Evolutionary conservation across 2,113 vertebrate genomes (phyloP).

Genomic region (Brevimyrus niger): DNA sequence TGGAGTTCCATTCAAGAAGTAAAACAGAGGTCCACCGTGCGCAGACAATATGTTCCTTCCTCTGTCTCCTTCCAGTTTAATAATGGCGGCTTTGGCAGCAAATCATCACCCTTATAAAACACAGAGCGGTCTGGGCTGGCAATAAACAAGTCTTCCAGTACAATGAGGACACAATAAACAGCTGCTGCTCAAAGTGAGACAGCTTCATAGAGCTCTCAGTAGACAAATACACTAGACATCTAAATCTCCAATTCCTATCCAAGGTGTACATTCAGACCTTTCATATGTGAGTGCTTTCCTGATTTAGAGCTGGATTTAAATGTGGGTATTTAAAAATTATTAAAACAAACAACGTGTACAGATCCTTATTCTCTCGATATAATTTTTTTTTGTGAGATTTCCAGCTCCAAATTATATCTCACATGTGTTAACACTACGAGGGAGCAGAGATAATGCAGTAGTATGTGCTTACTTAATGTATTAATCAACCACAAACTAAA

Average conservation of each 20-base stretch:
- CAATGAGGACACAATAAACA: constrained; percentile 13
- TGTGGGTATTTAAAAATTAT: neutral
- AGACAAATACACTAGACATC: constrained; percentile 28
- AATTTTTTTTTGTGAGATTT: neutral
- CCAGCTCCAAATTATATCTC: neutral
- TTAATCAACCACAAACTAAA: neutral
- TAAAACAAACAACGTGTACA: neutral
- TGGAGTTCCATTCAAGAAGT: constrained; percentile 38
- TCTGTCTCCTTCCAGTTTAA: constrained; percentile 54
- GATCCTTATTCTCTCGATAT: neutral
- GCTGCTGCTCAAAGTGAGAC: constrained; percentile 39
- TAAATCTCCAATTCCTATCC: neutral
- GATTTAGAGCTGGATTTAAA: neutral
- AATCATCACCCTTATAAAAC: constrained; percentile 44
- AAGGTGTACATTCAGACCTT: neutral
- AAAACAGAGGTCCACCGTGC: constrained; percentile 52
- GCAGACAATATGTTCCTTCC: constrained; percentile 48
- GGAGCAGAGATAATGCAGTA: neutral
- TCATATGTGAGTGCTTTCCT: neutral
- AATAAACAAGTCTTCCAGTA: constrained; percentile 50
- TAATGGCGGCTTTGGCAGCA: constrained; percentile 57
- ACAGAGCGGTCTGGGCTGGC: constrained; percentile 33
- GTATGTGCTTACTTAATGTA: neutral
- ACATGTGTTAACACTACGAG: neutral
- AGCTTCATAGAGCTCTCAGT: constrained; percentile 42